Evolutionary conservation across 1,140 invertebrate genomes (phyloP), one percentile per base, ranked within the genome.

Genomic region (Spodoptera litura): DNA sequence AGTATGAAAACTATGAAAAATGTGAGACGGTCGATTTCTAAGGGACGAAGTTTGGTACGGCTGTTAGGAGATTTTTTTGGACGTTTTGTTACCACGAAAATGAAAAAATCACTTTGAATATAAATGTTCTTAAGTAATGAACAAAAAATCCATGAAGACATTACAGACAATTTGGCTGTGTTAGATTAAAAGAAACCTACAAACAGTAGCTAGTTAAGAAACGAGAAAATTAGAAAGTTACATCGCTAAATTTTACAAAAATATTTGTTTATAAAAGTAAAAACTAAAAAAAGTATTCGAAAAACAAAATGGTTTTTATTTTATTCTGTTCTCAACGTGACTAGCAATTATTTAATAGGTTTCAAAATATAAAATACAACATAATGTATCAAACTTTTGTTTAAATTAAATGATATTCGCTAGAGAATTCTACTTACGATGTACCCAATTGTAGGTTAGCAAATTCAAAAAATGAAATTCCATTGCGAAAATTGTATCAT

Each of bases 311-410:
- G 38, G 35, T 44, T 44, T 62, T 62, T 38, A 62, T n/a, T 64
- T 74, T 52, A 25, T 51, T 62, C 31, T 59, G 58, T 62, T 74
- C 20, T 74, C 58, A 13, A 35, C 25, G 49, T 74, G 72, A 74
- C 72, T 74, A 74, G 72, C 72, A 61, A 74, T 27, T 35, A 74
- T 74, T 62, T 62, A 49, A 62, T 74, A 62, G 38, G 38, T 44
- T 44, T 74, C 72, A 62, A 74, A 74, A 74, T 74, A 74, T n/a
- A 62, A 73, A 58, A 68, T 68, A 68, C 64, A 68, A 73, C 71
- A 56, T 71, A 4, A 56, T 53, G 44, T 68, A 52, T 53, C 31
- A 35, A 38, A n/a, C 13, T 35, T 72, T 71, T 27, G 6, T 56
- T 58, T 56, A 44, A 53, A 56, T 56, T 31, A 44, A 72, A 64